Evolutionary conservation across 64 coral and sea anemone genomes (phyloP).

Genomic region (Montipora efflorescens): DNA sequence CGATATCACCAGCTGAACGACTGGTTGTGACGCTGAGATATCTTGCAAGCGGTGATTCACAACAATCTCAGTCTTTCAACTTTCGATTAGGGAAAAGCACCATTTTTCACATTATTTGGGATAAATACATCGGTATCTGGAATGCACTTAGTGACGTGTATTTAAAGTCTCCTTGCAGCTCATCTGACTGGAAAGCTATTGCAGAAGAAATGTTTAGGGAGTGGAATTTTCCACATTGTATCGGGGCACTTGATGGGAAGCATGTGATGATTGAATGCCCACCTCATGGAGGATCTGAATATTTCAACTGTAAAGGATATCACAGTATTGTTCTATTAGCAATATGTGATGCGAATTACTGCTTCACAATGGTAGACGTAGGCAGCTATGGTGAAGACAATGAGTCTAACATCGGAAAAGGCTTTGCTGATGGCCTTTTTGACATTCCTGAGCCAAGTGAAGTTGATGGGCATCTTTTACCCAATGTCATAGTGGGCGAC

Average conservation of each 20-base stretch:
- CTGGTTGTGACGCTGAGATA: constrained; percentile 63
- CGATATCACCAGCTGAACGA: constrained; percentile 69
- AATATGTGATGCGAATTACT: too few relatives aligned
- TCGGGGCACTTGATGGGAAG: constrained; percentile 70
- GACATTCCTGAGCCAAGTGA: constrained; percentile 45
- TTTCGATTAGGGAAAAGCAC: constrained; percentile 60
- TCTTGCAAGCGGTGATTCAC: constrained; percentile 70
- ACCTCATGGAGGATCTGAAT: constrained; percentile 56
- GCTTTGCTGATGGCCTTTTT: constrained; percentile 41
- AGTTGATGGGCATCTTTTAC: constrained; percentile 33
- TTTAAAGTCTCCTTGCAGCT: constrained; percentile 15
- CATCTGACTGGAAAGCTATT: constrained; percentile 58
- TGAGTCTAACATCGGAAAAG: constrained; percentile 39
- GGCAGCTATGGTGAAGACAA: constrained; percentile 50
- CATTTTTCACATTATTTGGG: constrained; percentile 48
- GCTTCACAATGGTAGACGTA: constrained; percentile 38
- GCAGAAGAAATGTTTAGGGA: constrained; percentile 39
- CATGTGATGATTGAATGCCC: constrained; percentile 73
- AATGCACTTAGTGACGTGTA: constrained; percentile 51
- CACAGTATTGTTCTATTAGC: constrained; percentile 70
- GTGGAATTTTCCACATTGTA: constrained; percentile 68
- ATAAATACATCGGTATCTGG: constrained; percentile 66
- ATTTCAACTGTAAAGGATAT: constrained; percentile 64
- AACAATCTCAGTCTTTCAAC: constrained; percentile 63
- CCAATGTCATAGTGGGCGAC: constrained; percentile 49